These are phyloP conservation scores for Xanthorhoe spadicearia DNA, from an alignment of 2,888 invertebrate species.

Conservation along the genomic window DNA sequence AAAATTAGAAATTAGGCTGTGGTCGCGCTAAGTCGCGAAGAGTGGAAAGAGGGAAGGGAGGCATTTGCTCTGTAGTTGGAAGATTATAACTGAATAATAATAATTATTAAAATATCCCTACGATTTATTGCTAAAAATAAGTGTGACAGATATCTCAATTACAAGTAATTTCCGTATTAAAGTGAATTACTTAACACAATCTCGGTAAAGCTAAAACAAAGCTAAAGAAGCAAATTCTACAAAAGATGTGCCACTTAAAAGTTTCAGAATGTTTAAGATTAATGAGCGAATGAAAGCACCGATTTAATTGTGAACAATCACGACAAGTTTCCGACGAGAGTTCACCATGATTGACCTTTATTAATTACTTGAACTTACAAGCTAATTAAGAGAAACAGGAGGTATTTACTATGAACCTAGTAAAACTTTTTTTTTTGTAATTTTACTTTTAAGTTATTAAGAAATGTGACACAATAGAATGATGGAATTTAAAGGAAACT, in stretches of 20 bases:
- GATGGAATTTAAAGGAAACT: neutral
- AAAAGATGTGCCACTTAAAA: neutral
- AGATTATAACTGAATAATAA: no score
- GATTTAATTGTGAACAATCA: slow-evolving; percentile 1
- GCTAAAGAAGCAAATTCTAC: neutral
- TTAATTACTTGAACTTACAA: neutral
- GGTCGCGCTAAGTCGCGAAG: no score
- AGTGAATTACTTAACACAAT: neutral
- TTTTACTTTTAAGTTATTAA: no score
- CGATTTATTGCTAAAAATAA: neutral
- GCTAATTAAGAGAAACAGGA: neutral
- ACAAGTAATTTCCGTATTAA: neutral
- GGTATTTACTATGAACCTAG: neutral
- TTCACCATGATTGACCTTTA: neutral
- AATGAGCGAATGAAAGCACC: neutral
- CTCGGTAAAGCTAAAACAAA: neutral
- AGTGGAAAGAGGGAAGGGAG: no score
- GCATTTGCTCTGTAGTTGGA: no score
- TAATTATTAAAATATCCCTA: neutral
- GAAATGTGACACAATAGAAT: neutral
- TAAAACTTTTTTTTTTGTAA: neutral
- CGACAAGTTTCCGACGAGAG: neutral
- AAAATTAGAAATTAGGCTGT: no score
- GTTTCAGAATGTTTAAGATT: neutral
- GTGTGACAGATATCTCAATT: neutral